Evolutionary conservation across 2,113 vertebrate genomes (phyloP).

Genomic region (Melanotaenia duboulayi): DNA sequence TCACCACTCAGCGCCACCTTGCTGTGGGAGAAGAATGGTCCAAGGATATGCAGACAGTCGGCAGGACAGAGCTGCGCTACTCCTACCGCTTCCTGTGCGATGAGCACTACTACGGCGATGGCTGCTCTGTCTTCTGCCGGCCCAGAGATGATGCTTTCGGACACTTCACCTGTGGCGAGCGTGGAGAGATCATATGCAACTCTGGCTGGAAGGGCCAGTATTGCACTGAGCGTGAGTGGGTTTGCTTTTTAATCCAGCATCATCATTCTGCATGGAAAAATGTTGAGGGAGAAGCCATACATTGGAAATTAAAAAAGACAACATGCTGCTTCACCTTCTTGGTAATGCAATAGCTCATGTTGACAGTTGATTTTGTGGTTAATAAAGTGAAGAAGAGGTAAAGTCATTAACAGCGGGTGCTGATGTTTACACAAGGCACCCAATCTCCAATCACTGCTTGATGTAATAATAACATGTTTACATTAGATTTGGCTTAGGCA

Average conservation of each 20-base stretch:
- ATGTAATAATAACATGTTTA: constrained; percentile 15
- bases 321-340: background rate
- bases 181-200: constrained; percentile 95
- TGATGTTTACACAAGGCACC: constrained; percentile 31
- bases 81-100: constrained; percentile 97
- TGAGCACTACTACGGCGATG: constrained; percentile 96
- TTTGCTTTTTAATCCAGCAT: constrained; percentile 9
- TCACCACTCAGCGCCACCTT: constrained; percentile 95
- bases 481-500: background rate
- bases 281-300: background rate
- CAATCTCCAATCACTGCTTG: background rate
- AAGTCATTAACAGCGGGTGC: background rate
- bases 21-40: constrained; percentile 97
- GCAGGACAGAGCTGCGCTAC: constrained; percentile 94
- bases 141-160: constrained; percentile 95
- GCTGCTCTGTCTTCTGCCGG: constrained; percentile 97
- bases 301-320: background rate
- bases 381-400: constrained; percentile 13
- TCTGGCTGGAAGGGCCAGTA: constrained; percentile 97
- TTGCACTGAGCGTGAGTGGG: constrained; percentile 94
- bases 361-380: constrained; percentile 15
- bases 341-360: constrained; percentile 25
- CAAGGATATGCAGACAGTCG: constrained; percentile 91
- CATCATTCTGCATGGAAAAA: background rate
- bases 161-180: constrained; percentile 96